Conservation (phyloP, 2,797 vertebrate genomes). For the Acanthurus lineatus region DNA sequence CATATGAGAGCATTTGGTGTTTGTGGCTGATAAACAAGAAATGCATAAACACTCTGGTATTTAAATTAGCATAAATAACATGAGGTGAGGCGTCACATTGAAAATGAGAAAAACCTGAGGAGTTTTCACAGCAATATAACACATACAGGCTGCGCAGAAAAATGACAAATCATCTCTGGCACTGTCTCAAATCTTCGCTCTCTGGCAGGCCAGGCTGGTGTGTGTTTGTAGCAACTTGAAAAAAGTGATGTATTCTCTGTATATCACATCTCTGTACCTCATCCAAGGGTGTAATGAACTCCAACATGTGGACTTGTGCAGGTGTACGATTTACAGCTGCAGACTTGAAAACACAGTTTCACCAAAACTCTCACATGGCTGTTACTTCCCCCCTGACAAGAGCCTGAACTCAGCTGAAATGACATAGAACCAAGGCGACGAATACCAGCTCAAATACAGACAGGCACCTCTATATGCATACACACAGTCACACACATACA, state of each 20-base stretch:
- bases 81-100: neutral
- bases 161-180: conserved; percentile 8
- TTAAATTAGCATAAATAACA: neutral
- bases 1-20: neutral
- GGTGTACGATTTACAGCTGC: conserved; percentile 19
- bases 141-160: conserved; percentile 25
- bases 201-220: too few species aligned
- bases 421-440: conserved; percentile 41
- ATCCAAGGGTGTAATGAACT: neutral
- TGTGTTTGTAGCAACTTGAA: neutral
- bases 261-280: conserved; percentile 5
- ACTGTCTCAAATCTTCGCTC: neutral
- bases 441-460: conserved; percentile 37
- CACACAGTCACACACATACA: conserved; percentile 26
- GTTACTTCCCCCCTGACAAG: conserved; percentile 22
- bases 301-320: conserved; percentile 14
- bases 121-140: conserved; percentile 17
- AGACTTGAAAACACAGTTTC: conserved; percentile 4
- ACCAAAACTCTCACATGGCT: conserved; percentile 29
- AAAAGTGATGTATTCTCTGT: neutral
- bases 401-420: conserved; percentile 27
- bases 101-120: neutral
- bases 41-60: neutral
- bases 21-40: neutral
- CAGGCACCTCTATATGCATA: conserved; percentile 5